Percentiles rank a stretch among this genome's conserved stretches.
Evolutionary conservation across 2,113 vertebrate species (phyloP).

Genomic region (Lepus europaeus): DNA sequence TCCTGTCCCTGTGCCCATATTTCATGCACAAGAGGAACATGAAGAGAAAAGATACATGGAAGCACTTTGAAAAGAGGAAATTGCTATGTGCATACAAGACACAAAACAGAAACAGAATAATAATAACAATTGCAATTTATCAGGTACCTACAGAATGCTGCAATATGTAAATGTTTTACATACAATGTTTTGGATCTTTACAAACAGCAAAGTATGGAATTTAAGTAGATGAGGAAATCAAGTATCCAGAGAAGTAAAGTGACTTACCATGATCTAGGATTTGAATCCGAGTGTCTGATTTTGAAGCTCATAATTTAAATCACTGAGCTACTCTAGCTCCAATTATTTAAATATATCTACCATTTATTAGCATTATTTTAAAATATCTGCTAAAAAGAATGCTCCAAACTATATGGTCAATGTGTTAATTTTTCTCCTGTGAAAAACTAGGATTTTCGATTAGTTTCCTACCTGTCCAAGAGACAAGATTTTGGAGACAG

Average conservation of each 20-base stretch:
- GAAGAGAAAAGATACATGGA: conserved; percentile 36
- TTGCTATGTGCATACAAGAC: background rate
- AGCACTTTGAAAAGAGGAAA: conserved; percentile 34
- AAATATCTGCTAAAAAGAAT: conserved; percentile 46
- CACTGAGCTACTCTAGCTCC: conserved; percentile 16
- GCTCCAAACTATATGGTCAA: background rate
- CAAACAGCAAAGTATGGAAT: background rate
- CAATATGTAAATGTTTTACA: background rate
- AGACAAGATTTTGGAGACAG: background rate
- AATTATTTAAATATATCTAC: conserved; percentile 53
- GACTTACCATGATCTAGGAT: conserved; percentile 3
- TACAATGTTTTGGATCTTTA: conserved; percentile 13
- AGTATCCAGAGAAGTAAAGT: conserved; percentile 25
- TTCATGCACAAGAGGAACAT: conserved; percentile 19
- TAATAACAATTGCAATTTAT: background rate
- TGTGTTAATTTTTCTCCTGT: conserved; percentile 33
- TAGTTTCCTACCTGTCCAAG: conserved; percentile 19
- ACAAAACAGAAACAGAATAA: background rate
- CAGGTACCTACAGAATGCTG: background rate
- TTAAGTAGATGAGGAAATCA: conserved; percentile 31
- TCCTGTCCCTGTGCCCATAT: background rate
- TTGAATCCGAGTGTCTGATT: conserved; percentile 25
- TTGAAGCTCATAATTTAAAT: conserved; percentile 54
- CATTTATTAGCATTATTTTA: conserved; percentile 5
- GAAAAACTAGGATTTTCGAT: conserved; percentile 56